Evolutionary conservation across 64 coral and sea anemone genomes (phyloP).

Genomic region (Orbicella faveolata): DNA sequence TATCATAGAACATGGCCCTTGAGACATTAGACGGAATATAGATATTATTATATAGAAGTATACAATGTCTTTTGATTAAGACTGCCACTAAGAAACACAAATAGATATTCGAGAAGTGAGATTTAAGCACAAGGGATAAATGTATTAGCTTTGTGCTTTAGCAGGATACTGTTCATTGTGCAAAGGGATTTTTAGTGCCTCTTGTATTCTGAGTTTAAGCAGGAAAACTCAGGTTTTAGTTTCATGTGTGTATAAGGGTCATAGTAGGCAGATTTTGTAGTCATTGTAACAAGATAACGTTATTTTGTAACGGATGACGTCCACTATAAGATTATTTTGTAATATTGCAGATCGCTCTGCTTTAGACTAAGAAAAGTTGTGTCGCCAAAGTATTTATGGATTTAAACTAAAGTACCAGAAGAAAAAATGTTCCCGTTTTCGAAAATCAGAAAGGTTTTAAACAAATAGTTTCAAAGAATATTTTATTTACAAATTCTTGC

Average conservation of each 20-base stretch:
- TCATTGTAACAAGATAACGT: not conserved
- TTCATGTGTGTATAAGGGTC: not conserved
- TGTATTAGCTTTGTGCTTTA: not conserved
- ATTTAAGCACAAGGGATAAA: not conserved
- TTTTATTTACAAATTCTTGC: conserved; percentile 5
- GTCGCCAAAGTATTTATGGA: conserved; percentile 44
- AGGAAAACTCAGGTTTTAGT: not conserved
- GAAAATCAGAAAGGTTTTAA: conserved; percentile 15
- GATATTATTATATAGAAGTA: not conserved
- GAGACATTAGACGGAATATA: not conserved
- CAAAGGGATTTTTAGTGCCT: not conserved
- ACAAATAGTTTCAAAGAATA: not conserved
- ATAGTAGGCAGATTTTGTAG: not conserved
- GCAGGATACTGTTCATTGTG: not conserved
- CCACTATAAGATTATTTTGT: conserved; percentile 3
- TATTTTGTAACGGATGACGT: not conserved
- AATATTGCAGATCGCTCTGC: not conserved
- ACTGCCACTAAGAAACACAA: not conserved
- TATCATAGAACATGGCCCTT: not conserved
- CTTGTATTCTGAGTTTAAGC: not conserved
- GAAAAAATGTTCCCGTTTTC: conserved; percentile 6
- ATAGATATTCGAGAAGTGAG: not conserved
- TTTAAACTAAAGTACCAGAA: not conserved
- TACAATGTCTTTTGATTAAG: not conserved
- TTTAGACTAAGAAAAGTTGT: conserved; percentile 13